These are phyloP conservation scores for Epizoanthus stellaris DNA, from an alignment of 92 coral and sea anemone species.

Conservation along the genomic window DNA sequence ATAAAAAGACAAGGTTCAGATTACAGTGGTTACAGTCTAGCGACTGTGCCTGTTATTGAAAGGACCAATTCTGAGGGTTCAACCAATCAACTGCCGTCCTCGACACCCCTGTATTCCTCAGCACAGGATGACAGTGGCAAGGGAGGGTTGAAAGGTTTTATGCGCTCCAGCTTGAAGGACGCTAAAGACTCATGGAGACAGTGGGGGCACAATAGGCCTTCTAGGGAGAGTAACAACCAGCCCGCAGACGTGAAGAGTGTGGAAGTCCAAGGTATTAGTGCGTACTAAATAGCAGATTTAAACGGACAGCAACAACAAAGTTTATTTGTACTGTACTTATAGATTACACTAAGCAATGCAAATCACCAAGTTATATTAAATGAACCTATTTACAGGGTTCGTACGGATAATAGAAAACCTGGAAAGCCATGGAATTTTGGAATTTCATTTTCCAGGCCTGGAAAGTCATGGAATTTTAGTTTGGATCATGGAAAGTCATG, in stretches of 20 bases:
- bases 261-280: constrained; percentile 2
- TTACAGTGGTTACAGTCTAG: constrained; percentile 23
- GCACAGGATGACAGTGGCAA: constrained; percentile 37
- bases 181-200: constrained; percentile 17
- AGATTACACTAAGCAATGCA: too few relatives aligned
- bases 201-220: constrained; percentile 1
- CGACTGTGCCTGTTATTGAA: constrained; percentile 33
- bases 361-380: too few relatives aligned
- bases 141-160: constrained; percentile 24
- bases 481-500: too few relatives aligned
- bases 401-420: too few relatives aligned
- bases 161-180: constrained; percentile 36
- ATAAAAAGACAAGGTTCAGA: constrained; percentile 25
- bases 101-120: constrained; percentile 14
- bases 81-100: neutral
- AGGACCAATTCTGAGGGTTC: constrained; percentile 7
- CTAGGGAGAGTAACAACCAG: constrained; percentile 3
- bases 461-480: too few relatives aligned
- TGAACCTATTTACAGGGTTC: too few relatives aligned
- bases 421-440: too few relatives aligned
- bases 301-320: too few relatives aligned
- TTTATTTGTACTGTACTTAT: too few relatives aligned
- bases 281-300: too few relatives aligned
- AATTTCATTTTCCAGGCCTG: too few relatives aligned
- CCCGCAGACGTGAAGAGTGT: neutral